These are phyloP conservation scores for Pseudobourletiella spinata DNA, from an alignment of 1,140 invertebrate species.

Conservation along the genomic window DNA sequence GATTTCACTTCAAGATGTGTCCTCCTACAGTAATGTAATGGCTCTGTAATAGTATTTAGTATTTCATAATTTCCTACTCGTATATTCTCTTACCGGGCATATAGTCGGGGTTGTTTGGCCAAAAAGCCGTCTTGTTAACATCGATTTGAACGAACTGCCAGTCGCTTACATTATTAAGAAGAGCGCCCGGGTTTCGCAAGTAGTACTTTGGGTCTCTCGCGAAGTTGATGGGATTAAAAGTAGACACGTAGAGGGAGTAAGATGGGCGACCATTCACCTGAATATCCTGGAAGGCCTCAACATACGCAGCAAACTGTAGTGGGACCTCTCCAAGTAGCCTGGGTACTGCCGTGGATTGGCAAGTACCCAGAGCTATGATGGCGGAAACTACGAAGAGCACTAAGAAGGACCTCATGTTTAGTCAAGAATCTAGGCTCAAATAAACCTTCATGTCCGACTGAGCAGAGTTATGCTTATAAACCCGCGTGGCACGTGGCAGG, in stretches of 20 bases:
- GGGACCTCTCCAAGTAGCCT: slow-evolving; percentile 11
- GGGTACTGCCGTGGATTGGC: slow-evolving; percentile 9
- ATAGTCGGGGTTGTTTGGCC: slow-evolving; percentile 38
- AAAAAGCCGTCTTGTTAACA: slow-evolving; percentile 27
- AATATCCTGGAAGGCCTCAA: slow-evolving; percentile 35
- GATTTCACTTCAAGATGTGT: background rate
- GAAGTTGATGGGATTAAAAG: slow-evolving; percentile 34
- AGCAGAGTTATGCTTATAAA: no score
- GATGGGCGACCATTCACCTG: slow-evolving; percentile 27
- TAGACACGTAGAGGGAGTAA: slow-evolving; percentile 37
- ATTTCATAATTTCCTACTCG: no score
- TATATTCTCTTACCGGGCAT: slow-evolving; percentile 34
- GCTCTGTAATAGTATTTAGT: background rate
- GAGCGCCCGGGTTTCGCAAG: slow-evolving; percentile 35
- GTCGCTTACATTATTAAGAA: slow-evolving; percentile 28
- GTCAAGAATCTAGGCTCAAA: no score
- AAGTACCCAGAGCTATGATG: background rate
- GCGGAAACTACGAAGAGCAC: no score
- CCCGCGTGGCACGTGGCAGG: no score
- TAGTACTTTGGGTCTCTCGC: slow-evolving; percentile 34
- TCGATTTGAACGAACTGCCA: slow-evolving; percentile 38
- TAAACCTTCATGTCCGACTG: no score
- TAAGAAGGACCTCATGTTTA: no score
- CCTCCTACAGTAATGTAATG: background rate
- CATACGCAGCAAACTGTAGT: slow-evolving; percentile 33